phyloP scores from a whole-genome alignment of 2,888 invertebrate genomes.

The Schizotus pectinicornis region DNA sequence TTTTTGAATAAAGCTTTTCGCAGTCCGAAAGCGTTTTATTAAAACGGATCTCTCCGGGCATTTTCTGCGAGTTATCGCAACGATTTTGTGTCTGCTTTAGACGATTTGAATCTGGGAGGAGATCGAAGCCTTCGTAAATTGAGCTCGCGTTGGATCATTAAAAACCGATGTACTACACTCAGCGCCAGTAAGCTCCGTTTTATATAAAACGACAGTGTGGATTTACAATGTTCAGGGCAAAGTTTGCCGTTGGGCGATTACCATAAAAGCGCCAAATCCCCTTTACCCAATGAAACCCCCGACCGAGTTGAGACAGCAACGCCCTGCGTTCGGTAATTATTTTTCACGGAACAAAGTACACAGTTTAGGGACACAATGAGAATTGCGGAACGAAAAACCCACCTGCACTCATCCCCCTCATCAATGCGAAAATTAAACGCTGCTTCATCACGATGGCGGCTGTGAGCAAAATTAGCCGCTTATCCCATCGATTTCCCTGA shows the following conservation, averaged over 20 bases:
- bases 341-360: conserved; percentile 16
- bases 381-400: conserved; percentile 23
- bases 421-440: conserved; percentile 11
- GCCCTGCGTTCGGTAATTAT: conserved; percentile 19
- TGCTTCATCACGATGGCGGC: conserved; percentile 3
- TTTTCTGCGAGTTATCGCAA: not conserved
- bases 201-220: conserved; percentile 17
- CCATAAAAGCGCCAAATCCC: conserved; percentile 27
- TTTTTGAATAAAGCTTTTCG: no score
- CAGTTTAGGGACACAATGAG: conserved; percentile 14
- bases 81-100: conserved; percentile 7
- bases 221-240: conserved; percentile 22
- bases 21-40: no score
- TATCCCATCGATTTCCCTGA: conserved; percentile 9
- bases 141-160: conserved; percentile 17
- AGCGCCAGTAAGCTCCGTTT: conserved; percentile 10
- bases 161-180: conserved; percentile 21
- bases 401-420: not conserved
- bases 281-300: conserved; percentile 24
- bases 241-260: conserved; percentile 23
- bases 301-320: conserved; percentile 11
- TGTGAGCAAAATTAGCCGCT: conserved; percentile 2
- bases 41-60: no score
- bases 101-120: conserved; percentile 11
- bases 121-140: conserved; percentile 7